Evolutionary conservation across 2,888 invertebrate species (phyloP).

Genomic region (Thysanoteuthis rhombus): DNA sequence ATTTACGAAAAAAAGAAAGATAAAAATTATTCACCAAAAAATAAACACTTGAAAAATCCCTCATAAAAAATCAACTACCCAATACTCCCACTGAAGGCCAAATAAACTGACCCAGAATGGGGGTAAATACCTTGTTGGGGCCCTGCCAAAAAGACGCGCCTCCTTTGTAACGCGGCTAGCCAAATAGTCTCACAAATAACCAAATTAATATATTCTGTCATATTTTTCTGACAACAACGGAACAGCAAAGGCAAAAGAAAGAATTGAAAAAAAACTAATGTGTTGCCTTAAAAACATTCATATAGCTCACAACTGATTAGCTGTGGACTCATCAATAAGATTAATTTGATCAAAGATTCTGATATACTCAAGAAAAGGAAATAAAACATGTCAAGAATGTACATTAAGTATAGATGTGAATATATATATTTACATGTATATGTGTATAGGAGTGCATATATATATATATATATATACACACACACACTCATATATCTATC

Average conservation of each 20-base stretch:
- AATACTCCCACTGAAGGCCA: not conserved
- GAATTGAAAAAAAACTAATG: not conserved
- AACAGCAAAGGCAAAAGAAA: not conserved
- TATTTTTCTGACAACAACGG: not conserved
- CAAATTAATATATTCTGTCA: constrained; percentile 12
- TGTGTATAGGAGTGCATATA: not conserved
- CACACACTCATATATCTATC: too few species aligned
- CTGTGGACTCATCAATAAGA: not conserved
- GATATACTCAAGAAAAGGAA: not conserved
- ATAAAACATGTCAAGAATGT: not conserved
- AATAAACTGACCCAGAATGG: not conserved
- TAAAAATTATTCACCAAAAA: not conserved
- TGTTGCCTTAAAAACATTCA: not conserved
- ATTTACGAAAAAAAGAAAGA: not conserved
- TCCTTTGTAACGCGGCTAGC: not conserved
- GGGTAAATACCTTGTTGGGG: constrained; percentile 12
- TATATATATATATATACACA: not conserved
- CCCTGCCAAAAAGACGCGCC: not conserved
- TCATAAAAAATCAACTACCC: constrained; percentile 1
- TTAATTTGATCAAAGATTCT: constrained; percentile 12
- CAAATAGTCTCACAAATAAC: constrained; percentile 12
- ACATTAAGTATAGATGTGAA: too few species aligned
- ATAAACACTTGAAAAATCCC: not conserved
- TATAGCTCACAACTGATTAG: constrained; percentile 12
- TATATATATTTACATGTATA: not conserved